Evolutionary conservation across 1,140 invertebrate genomes (phyloP), one percentile per base, ranked within the genome.

Genomic region (Drosophila melanogaster): DNA sequence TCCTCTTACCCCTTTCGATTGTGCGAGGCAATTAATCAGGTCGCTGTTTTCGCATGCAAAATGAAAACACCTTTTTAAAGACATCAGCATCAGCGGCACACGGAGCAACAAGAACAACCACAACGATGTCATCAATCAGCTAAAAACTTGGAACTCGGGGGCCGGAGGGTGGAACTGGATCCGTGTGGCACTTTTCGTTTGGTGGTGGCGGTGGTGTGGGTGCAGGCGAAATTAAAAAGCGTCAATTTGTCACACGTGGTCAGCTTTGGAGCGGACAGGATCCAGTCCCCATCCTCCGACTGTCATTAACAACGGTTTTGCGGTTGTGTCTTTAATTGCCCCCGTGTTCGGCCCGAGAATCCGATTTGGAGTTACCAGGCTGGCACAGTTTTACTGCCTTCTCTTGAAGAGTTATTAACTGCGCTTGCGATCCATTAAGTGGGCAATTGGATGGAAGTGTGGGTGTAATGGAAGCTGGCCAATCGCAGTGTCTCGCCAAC

Each of bases 241-340:
- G 83, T 87, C 84, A 87, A 87, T 87, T 87, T 87, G 84, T 87
- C 83, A 87, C 83, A 89, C 79, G 76, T 83, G 83, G 58, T 69
- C 83, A 81, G 57, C 58, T 43, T 43, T 26, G n/a, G 55, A 58
- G 41, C 17, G 47, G 24, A 40, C 55, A 14, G 64, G 33, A 40
- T 47, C 26, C 41, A 30, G 50, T n/a, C 40, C 43, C 58, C 40
- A 10, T 10, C 22, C 26, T 8, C 43, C 24, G 37, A 11, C 26
- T 73, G 80, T 85, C 77, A 85, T 69, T 74, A 77, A 70, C 77
- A 77, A 70, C 74, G 62, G 66, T 85, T 77, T 81, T 81, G 81
- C 65, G 81, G 60, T 43, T 49, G 61, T 69, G 69, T 87, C 65
- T 83, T 86, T 87, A 86, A 86, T 86, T 86, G 75, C 58, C 51